Base-by-base conservation (phyloP, 2,888 invertebrate species). In the Caenorhabditis doughertyi region DNA sequence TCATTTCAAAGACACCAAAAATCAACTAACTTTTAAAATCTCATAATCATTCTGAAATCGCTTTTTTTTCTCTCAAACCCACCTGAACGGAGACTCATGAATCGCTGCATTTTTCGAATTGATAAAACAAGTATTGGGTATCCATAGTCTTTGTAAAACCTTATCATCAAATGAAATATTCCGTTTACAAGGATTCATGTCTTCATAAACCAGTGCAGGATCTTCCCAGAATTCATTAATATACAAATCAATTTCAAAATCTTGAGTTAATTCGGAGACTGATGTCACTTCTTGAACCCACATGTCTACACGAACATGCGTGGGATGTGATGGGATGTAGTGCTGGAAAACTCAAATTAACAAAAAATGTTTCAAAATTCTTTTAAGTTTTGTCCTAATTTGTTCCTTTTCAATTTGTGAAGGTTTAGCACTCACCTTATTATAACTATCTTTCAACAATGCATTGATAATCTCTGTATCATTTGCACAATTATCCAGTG, bases 201-300 rank as follows among this genome's bases (percentile, higher is more conserved):
- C 87, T 42, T 89, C 89, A 74, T 87, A 92, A 4, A 87, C 83
- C 21, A 92, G 77, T 3, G 90, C 90, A 11, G 91, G 91, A 79
- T 92, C 92, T 62, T 89, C 90, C 92, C 92, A 92, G 71, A 91
- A 90, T 79, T 92, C 92, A 83, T 92, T 92, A 62, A 92, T 90
- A 77, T 92, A 92, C 35, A 92, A 72, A 80, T 92, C 91, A n/a
- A 92, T 90, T 74, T 91, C 91, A 70, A 92, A 92, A 68, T 92
- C 92, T 67, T 92, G 91, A 35, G 92, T 92, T 32, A 91, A 71
- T 79, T 92, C 91, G 35, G 87, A 87, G 13, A 92, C 91, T 0
- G 90, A 85, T 0, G 92, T 92, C n/a, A 91, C 91, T 81, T 92
- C 91, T 49, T 92, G 91, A 5, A 91, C 90, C 91, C 91, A 91